A percentile compares a stretch with the other conserved stretches of the same genome.
These are phyloP conservation scores for Holacanthus passer DNA, from an alignment of 2,113 vertebrate genomes.

Conservation along the genomic window DNA sequence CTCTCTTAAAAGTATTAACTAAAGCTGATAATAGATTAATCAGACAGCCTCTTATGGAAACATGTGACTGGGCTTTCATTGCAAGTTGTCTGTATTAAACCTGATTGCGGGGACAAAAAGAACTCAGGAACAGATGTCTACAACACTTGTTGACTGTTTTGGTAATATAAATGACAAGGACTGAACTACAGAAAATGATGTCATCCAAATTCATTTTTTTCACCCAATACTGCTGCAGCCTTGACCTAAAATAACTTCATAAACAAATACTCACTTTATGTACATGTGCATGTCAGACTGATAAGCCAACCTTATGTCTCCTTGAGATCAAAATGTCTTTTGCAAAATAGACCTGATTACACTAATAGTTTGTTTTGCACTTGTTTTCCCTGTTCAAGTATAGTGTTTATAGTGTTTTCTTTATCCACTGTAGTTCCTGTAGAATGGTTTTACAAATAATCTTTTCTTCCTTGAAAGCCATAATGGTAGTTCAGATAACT, in stretches of 20 bases:
- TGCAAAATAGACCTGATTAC: no score
- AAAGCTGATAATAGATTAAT: conserved; percentile 20
- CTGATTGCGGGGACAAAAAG: not conserved
- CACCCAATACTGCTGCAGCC: not conserved
- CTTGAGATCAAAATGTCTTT: no score
- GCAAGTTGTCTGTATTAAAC: not conserved
- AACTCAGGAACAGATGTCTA: not conserved
- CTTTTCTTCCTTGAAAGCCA: not conserved
- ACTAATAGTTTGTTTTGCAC: no score
- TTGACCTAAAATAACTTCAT: not conserved
- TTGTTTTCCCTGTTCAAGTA: no score
- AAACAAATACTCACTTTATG: no score
- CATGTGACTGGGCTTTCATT: conserved; percentile 8
- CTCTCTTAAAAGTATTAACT: conserved; percentile 3
- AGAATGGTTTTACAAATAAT: no score
- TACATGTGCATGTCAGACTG: not conserved
- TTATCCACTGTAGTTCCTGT: no score
- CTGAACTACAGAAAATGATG: not conserved
- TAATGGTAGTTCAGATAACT: not conserved
- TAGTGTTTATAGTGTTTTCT: no score
- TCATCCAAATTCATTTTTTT: not conserved
- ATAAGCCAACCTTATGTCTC: not conserved
- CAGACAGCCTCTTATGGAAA: conserved; percentile 21
- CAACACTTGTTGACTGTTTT: conserved; percentile 39
- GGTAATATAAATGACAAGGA: not conserved